Conservation (phyloP, 2,888 invertebrate genomes). For the Dione vanillae region DNA sequence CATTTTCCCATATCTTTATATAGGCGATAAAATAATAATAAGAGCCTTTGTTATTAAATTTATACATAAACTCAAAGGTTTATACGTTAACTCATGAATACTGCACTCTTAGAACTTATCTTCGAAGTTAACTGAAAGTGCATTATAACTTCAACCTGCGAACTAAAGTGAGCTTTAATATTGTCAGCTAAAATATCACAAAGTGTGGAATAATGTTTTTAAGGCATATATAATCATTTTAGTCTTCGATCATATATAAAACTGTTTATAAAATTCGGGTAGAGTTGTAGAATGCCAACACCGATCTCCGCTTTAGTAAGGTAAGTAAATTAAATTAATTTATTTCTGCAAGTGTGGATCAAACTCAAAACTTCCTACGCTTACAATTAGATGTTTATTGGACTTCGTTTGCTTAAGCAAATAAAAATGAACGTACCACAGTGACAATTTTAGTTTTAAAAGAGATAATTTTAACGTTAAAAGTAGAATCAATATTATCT, state of each 20-base stretch:
- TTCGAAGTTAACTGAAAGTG: slow-evolving; percentile 56
- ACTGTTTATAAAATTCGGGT: too few species aligned
- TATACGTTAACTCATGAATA: slow-evolving; percentile 38
- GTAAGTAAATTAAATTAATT: too few species aligned
- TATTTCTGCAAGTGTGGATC: too few species aligned
- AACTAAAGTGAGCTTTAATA: slow-evolving; percentile 49
- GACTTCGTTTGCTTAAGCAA: too few species aligned
- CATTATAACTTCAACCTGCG: slow-evolving; percentile 58
- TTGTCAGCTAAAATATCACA: slow-evolving; percentile 50
- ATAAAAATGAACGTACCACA: too few species aligned
- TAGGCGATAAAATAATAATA: neutral
- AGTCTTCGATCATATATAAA: neutral
- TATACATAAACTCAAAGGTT: slow-evolving; percentile 27
- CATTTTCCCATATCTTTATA: neutral
- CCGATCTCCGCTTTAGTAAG: too few species aligned
- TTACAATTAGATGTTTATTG: too few species aligned
- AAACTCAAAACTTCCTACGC: too few species aligned
- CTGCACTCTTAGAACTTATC: slow-evolving; percentile 50
- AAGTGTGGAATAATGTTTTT: slow-evolving; percentile 47
- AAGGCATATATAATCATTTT: slow-evolving; percentile 41
- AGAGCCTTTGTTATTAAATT: slow-evolving; percentile 23
- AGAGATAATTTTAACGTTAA: too few species aligned
- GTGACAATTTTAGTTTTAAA: too few species aligned
- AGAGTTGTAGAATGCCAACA: neutral
- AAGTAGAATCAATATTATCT: neutral